phyloP scores from a whole-genome alignment of 2,888 invertebrate genomes.

The Shargacucullia verbasci region DNA sequence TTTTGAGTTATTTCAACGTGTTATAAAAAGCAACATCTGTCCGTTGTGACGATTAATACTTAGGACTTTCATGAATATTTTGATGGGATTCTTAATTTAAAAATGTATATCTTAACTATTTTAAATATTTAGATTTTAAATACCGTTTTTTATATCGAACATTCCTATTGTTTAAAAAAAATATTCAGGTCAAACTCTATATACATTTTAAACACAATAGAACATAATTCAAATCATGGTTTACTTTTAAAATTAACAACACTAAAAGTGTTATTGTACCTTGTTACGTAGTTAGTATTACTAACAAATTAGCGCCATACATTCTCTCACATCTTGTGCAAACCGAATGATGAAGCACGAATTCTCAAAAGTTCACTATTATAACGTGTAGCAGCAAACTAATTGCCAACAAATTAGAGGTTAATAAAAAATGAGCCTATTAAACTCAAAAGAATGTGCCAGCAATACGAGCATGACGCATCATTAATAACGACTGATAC shows the following conservation, averaged over 20 bases:
- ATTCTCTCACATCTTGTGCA: slow-evolving; percentile 16
- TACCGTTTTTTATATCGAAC: no score
- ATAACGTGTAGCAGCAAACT: slow-evolving; percentile 8
- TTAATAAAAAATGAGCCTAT: slow-evolving; percentile 7
- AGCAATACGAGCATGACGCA: not conserved
- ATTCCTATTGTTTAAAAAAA: no score
- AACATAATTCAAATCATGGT: slow-evolving; percentile 2
- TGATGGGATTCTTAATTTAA: no score
- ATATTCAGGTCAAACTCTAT: no score
- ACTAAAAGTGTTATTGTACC: slow-evolving; percentile 15
- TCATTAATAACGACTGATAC: slow-evolving; percentile 6
- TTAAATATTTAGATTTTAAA: no score
- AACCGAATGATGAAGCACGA: slow-evolving; percentile 21
- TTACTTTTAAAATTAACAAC: slow-evolving; percentile 23
- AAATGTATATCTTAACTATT: no score
- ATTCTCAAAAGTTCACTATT: slow-evolving; percentile 3
- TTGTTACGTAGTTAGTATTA: slow-evolving; percentile 36
- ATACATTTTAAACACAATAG: no score
- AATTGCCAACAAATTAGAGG: slow-evolving; percentile 10
- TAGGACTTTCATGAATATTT: not conserved
- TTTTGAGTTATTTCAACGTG: slow-evolving; percentile 30
- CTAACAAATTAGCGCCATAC: slow-evolving; percentile 26
- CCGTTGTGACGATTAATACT: not conserved
- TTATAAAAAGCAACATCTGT: not conserved
- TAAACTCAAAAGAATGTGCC: slow-evolving; percentile 3